Base-by-base conservation (phyloP, 2,888 invertebrate genomes). In the Caenorhabditis japonica region DNA sequence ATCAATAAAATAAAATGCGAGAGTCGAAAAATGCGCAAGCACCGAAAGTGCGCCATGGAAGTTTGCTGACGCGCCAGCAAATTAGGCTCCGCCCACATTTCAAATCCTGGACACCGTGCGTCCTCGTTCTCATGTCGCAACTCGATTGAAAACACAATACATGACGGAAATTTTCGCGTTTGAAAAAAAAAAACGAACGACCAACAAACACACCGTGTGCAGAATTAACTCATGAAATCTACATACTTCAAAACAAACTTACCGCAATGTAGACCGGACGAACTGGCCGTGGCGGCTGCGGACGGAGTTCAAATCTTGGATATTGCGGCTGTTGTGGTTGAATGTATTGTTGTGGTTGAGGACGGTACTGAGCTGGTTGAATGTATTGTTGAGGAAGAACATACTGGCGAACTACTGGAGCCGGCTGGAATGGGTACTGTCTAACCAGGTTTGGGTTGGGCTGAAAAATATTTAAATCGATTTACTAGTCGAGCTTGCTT, bases 201-300 rank as follows among this genome's bases (percentile, higher is more conserved):
- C n/a, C n/a, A n/a, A n/a, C n/a, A n/a, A n/a, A n/a, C n/a, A n/a
- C n/a, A n/a, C n/a, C n/a, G n/a, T n/a, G n/a, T n/a, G n/a, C n/a
- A n/a, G n/a, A n/a, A n/a, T n/a, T n/a, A n/a, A 7, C 30, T 30
- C 7, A 5, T 30, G 30, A 30, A 30, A 30, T 5, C 10, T 30
- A 30, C 30, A 30, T 7, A 30, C 30, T 30, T 30, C 30, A 30
- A 10, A 7, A 5, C 5, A 10, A 7, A 10, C 23, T 15, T 25
- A 58, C 51, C 51, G 17, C 36, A 46, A 66, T 66, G 41, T 66
- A 66, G 17, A 66, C 66, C 13, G 66, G 66, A 44, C 66, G 66
- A 25, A 66, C 66, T 43, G 71, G 71, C 1, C 62, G 70, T 5
- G 53, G 55, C 36, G 55, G 60, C 41, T 70, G 70, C 13, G 70